phyloP scores from a whole-genome alignment of 2,113 vertebrate genomes.

The Chauna torquata region DNA sequence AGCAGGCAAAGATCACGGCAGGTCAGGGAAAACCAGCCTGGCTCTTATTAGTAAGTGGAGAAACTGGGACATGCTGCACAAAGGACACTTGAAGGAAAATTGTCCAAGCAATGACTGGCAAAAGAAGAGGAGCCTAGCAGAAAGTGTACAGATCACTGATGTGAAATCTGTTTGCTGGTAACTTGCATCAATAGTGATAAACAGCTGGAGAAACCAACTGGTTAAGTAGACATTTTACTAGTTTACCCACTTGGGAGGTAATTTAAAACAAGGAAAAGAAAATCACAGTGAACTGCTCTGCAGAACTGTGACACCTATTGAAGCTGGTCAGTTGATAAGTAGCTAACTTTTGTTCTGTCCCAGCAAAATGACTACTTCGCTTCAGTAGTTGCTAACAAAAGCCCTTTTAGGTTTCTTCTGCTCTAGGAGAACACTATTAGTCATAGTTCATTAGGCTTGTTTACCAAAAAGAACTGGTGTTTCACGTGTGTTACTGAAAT shows the following conservation, averaged over 20 bases:
- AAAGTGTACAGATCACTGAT: neutral
- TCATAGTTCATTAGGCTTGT: conserved; percentile 75
- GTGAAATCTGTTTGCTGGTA: neutral
- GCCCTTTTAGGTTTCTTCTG: conserved; percentile 50
- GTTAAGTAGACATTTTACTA: neutral
- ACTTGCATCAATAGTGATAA: neutral
- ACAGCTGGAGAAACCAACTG: neutral
- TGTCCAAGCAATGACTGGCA: neutral
- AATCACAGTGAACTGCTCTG: neutral
- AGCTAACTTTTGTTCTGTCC: conserved; percentile 48
- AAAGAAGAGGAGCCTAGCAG: neutral
- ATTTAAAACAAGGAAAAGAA: neutral
- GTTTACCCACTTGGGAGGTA: neutral
- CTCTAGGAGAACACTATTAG: conserved; percentile 64
- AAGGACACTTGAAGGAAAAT: neutral
- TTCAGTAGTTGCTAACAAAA: conserved; percentile 72
- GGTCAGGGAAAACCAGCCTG: neutral
- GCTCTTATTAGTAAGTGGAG: neutral
- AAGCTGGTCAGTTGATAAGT: conserved; percentile 41
- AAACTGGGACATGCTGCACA: neutral
- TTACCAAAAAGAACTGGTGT: conserved; percentile 72
- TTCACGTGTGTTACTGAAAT: conserved; percentile 71
- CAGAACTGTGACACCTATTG: neutral
- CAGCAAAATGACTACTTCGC: conserved; percentile 52
- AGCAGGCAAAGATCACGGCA: neutral